Evolutionary conservation across 2,888 invertebrate genomes (phyloP).

Genomic region (Yponomeuta cagnagella): DNA sequence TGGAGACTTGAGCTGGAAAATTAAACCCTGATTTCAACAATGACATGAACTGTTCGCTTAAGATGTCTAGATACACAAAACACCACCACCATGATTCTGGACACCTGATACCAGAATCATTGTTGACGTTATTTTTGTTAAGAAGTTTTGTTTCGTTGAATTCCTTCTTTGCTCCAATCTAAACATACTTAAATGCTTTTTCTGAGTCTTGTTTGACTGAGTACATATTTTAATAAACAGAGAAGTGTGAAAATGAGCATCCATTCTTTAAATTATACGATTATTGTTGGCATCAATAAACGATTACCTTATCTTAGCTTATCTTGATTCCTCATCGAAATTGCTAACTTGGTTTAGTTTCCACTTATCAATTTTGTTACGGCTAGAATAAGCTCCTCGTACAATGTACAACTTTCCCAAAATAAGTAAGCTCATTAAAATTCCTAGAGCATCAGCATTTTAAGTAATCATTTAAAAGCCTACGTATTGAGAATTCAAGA

Average conservation of each 20-base stretch:
- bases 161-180: neutral
- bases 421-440: neutral
- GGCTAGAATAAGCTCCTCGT: too few species aligned
- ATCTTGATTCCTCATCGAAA: too few species aligned
- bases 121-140: neutral
- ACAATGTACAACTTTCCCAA: neutral
- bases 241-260: too few species aligned
- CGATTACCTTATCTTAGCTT: too few species aligned
- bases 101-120: neutral
- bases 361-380: too few species aligned
- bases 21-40: slow-evolving; percentile 15
- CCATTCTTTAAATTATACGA: too few species aligned
- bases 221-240: too few species aligned
- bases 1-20: slow-evolving; percentile 79
- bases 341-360: too few species aligned
- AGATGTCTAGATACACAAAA: neutral
- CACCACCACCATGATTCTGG: neutral
- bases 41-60: slow-evolving; percentile 4
- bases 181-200: too few species aligned
- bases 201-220: too few species aligned
- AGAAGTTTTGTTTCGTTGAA: neutral
- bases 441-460: neutral
- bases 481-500: neutral
- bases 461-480: neutral
- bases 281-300: too few species aligned